Evolutionary conservation across 1,140 invertebrate genomes (phyloP).

Genomic region (Oncopodura yosiiana): DNA sequence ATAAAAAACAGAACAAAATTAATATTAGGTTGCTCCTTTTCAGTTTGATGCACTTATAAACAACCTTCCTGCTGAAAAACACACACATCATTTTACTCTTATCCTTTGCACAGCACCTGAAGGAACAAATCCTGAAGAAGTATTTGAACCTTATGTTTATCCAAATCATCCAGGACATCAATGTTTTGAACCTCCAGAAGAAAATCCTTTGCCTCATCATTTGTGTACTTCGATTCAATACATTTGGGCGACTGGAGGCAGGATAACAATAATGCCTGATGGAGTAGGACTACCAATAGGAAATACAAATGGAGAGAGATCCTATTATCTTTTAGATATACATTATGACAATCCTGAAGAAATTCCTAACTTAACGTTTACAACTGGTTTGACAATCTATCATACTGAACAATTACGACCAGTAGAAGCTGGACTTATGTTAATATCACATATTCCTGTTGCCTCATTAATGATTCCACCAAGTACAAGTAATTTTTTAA

Average conservation of each 20-base stretch:
- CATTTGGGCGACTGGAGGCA: slow-evolving; percentile 14
- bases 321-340: slow-evolving; percentile 75
- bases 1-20: not conserved
- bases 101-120: not conserved
- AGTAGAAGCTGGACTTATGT: not conserved
- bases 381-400: not conserved
- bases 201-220: not conserved
- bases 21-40: not conserved
- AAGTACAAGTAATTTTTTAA: not conserved
- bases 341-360: slow-evolving; percentile 67
- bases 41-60: not conserved
- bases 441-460: not conserved
- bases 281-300: slow-evolving; percentile 70
- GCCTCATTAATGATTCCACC: slow-evolving; percentile 14
- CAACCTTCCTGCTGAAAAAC: not conserved
- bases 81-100: slow-evolving; percentile 15
- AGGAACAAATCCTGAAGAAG: not conserved
- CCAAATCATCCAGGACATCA: not conserved
- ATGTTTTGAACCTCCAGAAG: not conserved
- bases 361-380: not conserved
- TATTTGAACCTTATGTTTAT: not conserved
- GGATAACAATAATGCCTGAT: slow-evolving; percentile 50
- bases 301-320: slow-evolving; percentile 45
- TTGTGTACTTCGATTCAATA: slow-evolving; percentile 1
- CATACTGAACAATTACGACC: not conserved